Evolutionary conservation across 92 coral and sea anemone genomes (phyloP), one percentile per base, ranked within the genome.

Genomic region (Chrysogorgia sp.): DNA sequence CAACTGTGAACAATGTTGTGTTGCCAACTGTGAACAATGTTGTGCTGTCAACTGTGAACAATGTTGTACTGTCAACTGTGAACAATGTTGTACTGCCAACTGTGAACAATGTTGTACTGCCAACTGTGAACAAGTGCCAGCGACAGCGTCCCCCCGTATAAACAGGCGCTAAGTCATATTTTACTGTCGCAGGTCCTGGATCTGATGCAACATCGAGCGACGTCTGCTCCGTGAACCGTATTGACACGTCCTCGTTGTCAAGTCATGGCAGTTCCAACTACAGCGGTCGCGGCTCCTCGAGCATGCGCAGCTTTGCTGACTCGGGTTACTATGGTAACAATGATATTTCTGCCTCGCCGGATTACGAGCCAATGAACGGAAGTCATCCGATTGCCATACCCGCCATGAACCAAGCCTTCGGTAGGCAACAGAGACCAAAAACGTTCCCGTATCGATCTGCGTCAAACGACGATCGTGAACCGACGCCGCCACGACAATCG

Each of bases 281-380:
- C 37, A 69, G 76, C 47, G 33, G 34, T 13, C 19, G 21, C 7
- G 40, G 32, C 19, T 33, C 65, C 14, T 31, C 24, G 1, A 28
- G 49, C 37, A 33, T 2, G n/a, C n/a, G 65, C 7, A 72, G 65
- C 33, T 72, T 64, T 8, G 63, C 79, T 0, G 79, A 72, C 10
- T 72, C 79, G 31, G 79, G 79, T 72, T 72, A 72, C 53, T 72
- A 72, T 25, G 55, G 79, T 65, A 72, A 72, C 79, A 49, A 50
- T 0, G 60, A 69, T 21, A 69, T 41, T 24, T 32, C n/a, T 29
- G 55, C 35, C 43, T 53, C 65, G 29, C 50, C 20, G 22, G 79
- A 72, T 33, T 72, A 72, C 41, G 79, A 72, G 35, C n/a, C 37
- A 26, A 72, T 72, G 79, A 56, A 3, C 50, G 79, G 65, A 55